Base-by-base conservation (phyloP, 2,797 vertebrate genomes). In the Myotis pilosus region DNA sequence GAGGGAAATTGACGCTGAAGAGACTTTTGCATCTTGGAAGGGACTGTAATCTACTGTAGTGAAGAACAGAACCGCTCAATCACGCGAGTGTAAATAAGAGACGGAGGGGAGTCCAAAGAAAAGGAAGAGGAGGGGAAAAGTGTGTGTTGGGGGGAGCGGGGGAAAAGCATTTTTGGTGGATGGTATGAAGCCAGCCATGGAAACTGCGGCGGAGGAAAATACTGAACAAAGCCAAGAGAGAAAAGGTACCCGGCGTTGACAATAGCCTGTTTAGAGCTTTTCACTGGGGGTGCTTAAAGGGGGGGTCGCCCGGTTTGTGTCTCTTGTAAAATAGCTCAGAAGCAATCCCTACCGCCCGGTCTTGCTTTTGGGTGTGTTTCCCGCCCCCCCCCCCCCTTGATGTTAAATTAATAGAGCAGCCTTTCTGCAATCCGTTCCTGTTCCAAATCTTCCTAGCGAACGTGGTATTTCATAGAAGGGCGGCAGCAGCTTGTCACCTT, bases 161-260 rank as follows among this genome's bases (percentile, higher is more conserved):
- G 98, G 98, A 97, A 98, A 98, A 97, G 98, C 98, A 99, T 99
- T 99, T 99, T 99, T 99, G 98, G 98, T 99, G 98, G 98, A 99
- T 98, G 98, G 98, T 98, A 99, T 98, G 98, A 98, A 99, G 98
- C 98, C 99, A 98, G 98, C 98, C 99, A 99, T 99, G 99, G 99
- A 99, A 99, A 99, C 99, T 98, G 98, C 98, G 98, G 98, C 98
- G 95, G 99, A 99, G 97, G 99, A 99, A 98, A 99, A 98, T 98
- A 98, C 98, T 97, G 99, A 99, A 98, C 98, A 99, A 98, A 98
- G 98, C 98, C 99, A 98, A 98, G 99, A 99, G 98, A 99, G 98
- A 99, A 99, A 99, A 99, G 99, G 98, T 99, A 99, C 98, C 98
- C 98, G 97, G 98, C 98, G 96, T 96, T 95, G 97, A 98, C 98